phyloP scores from a whole-genome alignment of 2,888 invertebrate genomes.

The Tortricodes alternella region DNA sequence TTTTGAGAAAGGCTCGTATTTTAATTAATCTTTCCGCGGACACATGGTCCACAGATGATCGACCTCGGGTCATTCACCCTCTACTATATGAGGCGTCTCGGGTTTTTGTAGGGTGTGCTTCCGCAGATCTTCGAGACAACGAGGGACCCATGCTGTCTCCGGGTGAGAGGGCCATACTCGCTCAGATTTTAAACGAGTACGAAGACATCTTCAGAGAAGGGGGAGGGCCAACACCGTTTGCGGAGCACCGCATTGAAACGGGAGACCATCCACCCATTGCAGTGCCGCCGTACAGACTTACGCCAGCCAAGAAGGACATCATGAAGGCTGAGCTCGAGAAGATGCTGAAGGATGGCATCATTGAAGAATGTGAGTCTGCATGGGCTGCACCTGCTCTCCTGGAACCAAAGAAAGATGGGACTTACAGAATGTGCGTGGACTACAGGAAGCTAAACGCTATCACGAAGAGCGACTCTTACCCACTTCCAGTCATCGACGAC shows the following conservation, averaged over 20 bases:
- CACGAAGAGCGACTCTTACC: constrained; percentile 44
- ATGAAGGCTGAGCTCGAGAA: constrained; percentile 38
- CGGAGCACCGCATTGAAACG: not conserved
- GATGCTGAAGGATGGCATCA: constrained; percentile 46
- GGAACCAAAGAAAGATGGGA: constrained; percentile 48
- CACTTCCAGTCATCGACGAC: constrained; percentile 56
- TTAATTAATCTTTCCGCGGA: not conserved
- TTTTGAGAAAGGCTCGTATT: not conserved
- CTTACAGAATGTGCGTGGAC: constrained; percentile 47
- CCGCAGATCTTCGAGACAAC: not conserved
- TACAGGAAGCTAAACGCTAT: constrained; percentile 40
- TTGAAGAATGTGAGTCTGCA: constrained; percentile 53
- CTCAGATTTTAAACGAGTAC: not conserved
- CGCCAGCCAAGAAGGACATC: not conserved
- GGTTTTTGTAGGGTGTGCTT: not conserved
- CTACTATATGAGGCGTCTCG: not conserved
- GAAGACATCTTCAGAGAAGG: not conserved
- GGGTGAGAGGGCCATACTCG: not conserved
- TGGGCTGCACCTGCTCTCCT: constrained; percentile 52
- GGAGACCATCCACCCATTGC: not conserved
- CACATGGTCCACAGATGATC: not conserved
- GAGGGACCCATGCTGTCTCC: not conserved
- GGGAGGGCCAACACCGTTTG: not conserved
- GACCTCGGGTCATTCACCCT: not conserved
- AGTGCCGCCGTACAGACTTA: not conserved